phyloP scores from a whole-genome alignment of 2,888 invertebrate genomes.

The Lampropteryx suffumata region DNA sequence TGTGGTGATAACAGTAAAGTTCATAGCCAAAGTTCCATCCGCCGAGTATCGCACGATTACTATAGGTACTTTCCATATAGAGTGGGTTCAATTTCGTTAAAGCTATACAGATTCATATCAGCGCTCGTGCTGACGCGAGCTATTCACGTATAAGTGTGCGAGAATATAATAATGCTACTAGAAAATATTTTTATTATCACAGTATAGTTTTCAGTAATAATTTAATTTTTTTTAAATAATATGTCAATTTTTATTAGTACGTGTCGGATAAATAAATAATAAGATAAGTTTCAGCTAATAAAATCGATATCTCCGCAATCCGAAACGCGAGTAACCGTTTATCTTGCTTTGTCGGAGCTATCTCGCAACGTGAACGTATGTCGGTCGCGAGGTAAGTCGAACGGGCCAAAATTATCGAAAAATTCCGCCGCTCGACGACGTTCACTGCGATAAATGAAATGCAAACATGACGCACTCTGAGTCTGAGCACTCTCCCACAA shows the following conservation, averaged over 20 bases:
- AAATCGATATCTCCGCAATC: constrained; percentile 22
- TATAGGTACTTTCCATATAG: constrained; percentile 64
- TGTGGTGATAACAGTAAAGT: constrained; percentile 76
- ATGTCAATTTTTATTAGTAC: background rate
- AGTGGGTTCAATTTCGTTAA: constrained; percentile 68
- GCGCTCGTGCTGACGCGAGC: constrained; percentile 46
- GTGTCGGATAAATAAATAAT: background rate
- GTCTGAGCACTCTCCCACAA: too few relatives aligned
- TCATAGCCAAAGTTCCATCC: constrained; percentile 74
- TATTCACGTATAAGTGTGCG: constrained; percentile 40
- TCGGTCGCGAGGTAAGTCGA: constrained; percentile 33
- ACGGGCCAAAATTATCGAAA: constrained; percentile 58
- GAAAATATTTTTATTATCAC: constrained; percentile 31
- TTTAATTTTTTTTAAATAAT: background rate
- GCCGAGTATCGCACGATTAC: constrained; percentile 66
- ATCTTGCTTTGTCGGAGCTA: constrained; percentile 36
- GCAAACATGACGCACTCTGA: constrained; percentile 55
- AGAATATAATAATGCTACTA: constrained; percentile 43
- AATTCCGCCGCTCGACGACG: constrained; percentile 52
- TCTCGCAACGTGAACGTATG: constrained; percentile 40
- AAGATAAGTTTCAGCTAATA: constrained; percentile 3
- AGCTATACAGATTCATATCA: constrained; percentile 66
- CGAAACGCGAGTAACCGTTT: constrained; percentile 23
- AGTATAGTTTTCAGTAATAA: constrained; percentile 19
- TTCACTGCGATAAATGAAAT: constrained; percentile 57